A percentile compares a stretch with the other conserved stretches of the same genome.
phyloP scores from a whole-genome alignment of 2,888 invertebrate genomes.

The Megaustenia siamemsis region DNA sequence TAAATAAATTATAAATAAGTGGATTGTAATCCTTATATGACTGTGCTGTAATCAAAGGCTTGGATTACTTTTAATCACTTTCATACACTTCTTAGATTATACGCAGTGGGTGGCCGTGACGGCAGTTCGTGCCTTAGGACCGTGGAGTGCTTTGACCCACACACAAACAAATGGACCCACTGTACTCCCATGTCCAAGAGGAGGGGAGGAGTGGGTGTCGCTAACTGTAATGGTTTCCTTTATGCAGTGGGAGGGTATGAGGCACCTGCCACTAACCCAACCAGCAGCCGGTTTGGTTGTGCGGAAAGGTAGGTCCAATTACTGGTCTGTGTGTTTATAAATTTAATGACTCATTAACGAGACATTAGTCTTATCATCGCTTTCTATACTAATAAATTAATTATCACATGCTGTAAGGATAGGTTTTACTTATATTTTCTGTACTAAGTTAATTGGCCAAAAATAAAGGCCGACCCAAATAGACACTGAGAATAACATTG shows the following conservation, averaged over 20 bases:
- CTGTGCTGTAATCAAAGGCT: too few relatives aligned
- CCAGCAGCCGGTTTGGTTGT: constrained; percentile 90
- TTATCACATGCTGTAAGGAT: too few relatives aligned
- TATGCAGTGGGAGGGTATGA: constrained; percentile 97
- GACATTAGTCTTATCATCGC: too few relatives aligned
- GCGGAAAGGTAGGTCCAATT: constrained; percentile 88
- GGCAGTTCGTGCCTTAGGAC: constrained; percentile 93
- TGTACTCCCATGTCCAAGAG: constrained; percentile 92
- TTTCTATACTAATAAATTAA: too few relatives aligned
- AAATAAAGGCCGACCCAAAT: too few relatives aligned
- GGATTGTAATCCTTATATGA: too few relatives aligned
- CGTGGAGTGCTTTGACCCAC: constrained; percentile 92
- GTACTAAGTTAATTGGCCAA: too few relatives aligned
- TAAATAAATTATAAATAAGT: too few relatives aligned
- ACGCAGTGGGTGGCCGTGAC: constrained; percentile 95
- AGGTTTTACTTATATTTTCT: too few relatives aligned
- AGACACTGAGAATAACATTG: too few relatives aligned
- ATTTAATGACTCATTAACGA: too few relatives aligned
- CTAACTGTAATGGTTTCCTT: constrained; percentile 91
- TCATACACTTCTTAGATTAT: constrained; percentile 85
- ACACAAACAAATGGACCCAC: constrained; percentile 89
- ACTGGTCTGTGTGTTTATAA: not conserved
- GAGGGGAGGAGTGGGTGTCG: constrained; percentile 93
- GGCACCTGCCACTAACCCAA: constrained; percentile 92
- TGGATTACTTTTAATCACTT: not conserved